Evolutionary conservation across 2,113 vertebrate genomes (phyloP).

Genomic region (Sphyrna mokarran): DNA sequence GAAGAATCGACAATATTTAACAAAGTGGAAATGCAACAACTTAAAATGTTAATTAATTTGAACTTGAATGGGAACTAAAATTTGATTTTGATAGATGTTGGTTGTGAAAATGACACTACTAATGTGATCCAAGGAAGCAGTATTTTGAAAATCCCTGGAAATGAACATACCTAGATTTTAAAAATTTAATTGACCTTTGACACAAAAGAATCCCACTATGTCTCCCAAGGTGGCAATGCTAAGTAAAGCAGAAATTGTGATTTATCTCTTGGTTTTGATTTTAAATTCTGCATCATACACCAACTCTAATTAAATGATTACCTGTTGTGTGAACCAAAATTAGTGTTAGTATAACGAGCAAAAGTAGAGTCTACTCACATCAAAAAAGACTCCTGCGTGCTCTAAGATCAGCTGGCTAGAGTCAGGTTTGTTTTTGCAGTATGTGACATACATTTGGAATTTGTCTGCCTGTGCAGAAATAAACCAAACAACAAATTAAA

Average conservation of each 20-base stretch:
- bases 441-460: constrained; percentile 97
- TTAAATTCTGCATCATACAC: background rate
- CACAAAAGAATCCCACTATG: background rate
- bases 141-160: background rate
- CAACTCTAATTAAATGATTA: background rate
- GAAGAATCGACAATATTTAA: background rate
- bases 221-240: too few relatives aligned
- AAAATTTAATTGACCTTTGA: background rate
- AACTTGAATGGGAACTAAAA: background rate
- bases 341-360: background rate
- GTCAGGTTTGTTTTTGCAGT: constrained; percentile 98
- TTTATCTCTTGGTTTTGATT: background rate
- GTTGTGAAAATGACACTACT: background rate
- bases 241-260: background rate
- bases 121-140: background rate
- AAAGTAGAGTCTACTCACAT: constrained; percentile 64
- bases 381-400: constrained; percentile 88
- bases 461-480: constrained; percentile 80
- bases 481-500: background rate
- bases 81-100: background rate
- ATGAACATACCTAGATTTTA: background rate
- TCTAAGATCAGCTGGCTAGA: constrained; percentile 96
- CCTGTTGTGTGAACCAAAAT: background rate
- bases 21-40: background rate
- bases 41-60: background rate